Evolutionary conservation across 2,113 vertebrate species (phyloP), one percentile per base, ranked within the genome.

Genomic region (Pungitius pungitius): DNA sequence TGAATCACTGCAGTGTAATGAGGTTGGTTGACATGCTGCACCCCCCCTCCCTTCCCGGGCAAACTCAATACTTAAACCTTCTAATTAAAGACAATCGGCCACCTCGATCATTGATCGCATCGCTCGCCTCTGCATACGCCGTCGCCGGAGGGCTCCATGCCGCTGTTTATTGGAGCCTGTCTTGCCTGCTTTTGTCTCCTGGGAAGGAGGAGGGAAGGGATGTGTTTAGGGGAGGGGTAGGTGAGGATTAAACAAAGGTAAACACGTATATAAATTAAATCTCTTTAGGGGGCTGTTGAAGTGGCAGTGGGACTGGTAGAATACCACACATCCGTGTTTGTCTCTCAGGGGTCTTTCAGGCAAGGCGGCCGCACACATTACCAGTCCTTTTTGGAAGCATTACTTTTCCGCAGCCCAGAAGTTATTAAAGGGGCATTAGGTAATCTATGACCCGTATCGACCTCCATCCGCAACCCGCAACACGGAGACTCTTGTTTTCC

Each of bases 31-130:
- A 90, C 89, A 89, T 83, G 85, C 90, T 85, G 89, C 82, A 81
- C 88, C 87, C 83, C 82, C 72, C 81, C 88, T 87, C 84, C 87
- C 89, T 85, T 77, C 84, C 85, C 78, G 71, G 87, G 72, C 85
- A 80, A 82, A 84, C 88, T 90, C 89, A 85, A 90, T 89, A 86
- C 90, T 87, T 90, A 90, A 90, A 86, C 81, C 89, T 83, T 89
- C 89, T 91, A 91, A 92, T 92, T 92, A 92, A 89, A 92, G 88
- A 83, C 77, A 89, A 88, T 89, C 82, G 85, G 82, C 85, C 86
- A 82, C 87, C n/a, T 89, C 82, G 86, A 88, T 92, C 90, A 92
- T 93, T 90, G 91, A 93, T 93, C 91, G 82, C 83, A 79, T 92
- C 52, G 81, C 83, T 74, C 76, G 82, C 82, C 78, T 75, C 75